phyloP scores from a whole-genome alignment of 2,888 invertebrate species.

The Epinotia demarniana region DNA sequence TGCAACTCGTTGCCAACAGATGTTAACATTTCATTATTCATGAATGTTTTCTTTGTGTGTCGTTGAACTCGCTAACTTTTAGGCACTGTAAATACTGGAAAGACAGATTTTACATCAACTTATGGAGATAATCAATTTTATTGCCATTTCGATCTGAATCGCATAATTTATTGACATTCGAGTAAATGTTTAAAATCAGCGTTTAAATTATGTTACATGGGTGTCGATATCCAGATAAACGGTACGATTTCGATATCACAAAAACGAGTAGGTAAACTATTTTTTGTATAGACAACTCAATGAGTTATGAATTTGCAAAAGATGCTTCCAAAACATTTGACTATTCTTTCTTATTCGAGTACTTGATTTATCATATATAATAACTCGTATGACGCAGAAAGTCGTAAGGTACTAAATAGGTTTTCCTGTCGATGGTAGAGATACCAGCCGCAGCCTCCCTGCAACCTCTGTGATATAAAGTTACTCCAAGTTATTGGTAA shows the following conservation, averaged over 20 bases:
- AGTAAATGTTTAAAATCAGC: constrained; percentile 44
- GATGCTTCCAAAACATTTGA: background rate
- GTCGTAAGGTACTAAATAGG: background rate
- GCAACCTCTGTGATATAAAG: constrained; percentile 33
- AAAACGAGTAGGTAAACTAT: constrained; percentile 20
- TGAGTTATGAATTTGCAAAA: constrained; percentile 25
- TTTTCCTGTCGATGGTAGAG: constrained; percentile 20
- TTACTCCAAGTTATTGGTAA: constrained; percentile 34
- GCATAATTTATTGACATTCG: constrained; percentile 32
- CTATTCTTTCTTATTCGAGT: background rate
- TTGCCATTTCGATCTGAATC: constrained; percentile 37
- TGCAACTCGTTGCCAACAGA: constrained; percentile 17
- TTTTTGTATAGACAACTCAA: constrained; percentile 22
- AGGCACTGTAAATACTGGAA: constrained; percentile 32
- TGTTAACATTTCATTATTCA: constrained; percentile 35
- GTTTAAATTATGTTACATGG: constrained; percentile 38
- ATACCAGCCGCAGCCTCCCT: background rate
- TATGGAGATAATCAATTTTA: constrained; percentile 40
- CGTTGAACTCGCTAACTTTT: constrained; percentile 34
- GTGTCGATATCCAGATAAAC: constrained; percentile 25
- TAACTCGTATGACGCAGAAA: background rate
- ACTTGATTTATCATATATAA: background rate
- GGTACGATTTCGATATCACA: constrained; percentile 24
- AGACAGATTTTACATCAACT: constrained; percentile 31
- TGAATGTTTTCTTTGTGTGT: constrained; percentile 31